Evolutionary conservation across 2,888 invertebrate genomes (phyloP), one percentile per base, ranked within the genome.

Genomic region (Epinotia demarniana): DNA sequence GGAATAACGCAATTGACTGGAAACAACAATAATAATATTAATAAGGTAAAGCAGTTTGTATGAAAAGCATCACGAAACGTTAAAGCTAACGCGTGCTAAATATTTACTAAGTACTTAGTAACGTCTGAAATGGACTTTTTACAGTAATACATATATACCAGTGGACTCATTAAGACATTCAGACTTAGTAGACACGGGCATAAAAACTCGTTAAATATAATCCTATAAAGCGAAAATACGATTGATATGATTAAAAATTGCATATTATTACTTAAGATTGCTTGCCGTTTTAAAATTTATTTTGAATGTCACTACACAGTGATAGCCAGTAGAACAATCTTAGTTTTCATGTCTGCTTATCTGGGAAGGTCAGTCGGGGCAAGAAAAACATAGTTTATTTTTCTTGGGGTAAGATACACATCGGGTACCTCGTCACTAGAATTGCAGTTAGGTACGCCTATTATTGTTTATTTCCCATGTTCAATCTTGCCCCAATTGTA

Each of bases 241-340:
- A 74, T 70, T 88, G 88, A 89, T 89, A 89, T 89, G 89, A 79
- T 80, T 79, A 77, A 77, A 79, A 84, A 88, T 88, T 88, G 87
- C 87, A 85, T 86, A 57, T 75, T 70, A 73, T 75, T 53, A 67
- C 60, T 77, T 68, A 60, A n/a, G 57, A 78, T 78, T 78, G 78
- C 78, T 78, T 77, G 39, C 70, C 33, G 23, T 66, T 60, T 63
- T 62, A n/a, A 73, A 73, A 70, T 64, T 66, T 27, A 66, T 33
- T 23, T 58, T 64, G 6, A 70, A 64, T 49, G 13, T 64, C 18
- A 70, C 23, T 53, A 64, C 60, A 60, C 46, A 60, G 27, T 46
- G 23, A 67, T 61, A 68, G 53, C 60, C 43, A 43, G 18, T n/a
- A 53, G 33, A 33, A 62, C 62, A 55, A 53, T 39, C 9, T 27